phyloP scores from a whole-genome alignment of 2,113 vertebrate species.

The Siniperca knerii region DNA sequence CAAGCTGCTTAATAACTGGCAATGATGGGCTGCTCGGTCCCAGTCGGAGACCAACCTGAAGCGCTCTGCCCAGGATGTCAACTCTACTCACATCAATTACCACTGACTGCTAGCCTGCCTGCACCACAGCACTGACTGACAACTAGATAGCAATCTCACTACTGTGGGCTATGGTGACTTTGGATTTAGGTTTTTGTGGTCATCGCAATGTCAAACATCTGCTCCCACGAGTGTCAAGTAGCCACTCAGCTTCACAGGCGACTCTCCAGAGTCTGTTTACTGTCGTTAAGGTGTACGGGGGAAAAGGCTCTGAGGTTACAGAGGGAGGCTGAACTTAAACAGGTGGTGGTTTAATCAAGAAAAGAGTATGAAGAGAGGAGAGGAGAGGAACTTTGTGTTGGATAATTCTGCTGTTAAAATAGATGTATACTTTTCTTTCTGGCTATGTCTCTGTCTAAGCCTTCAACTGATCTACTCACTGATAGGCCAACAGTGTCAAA shows the following conservation, averaged over 20 bases:
- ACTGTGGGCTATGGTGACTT: slow-evolving; percentile 68
- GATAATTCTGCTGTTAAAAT: background rate
- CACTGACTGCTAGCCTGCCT: slow-evolving; percentile 70
- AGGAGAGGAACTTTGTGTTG: background rate
- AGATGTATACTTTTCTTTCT: background rate
- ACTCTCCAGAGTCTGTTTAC: slow-evolving; percentile 54
- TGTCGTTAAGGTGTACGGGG: background rate
- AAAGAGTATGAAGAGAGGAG: background rate
- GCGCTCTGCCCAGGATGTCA: slow-evolving; percentile 82
- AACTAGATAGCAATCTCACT: slow-evolving; percentile 69
- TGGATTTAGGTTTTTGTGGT: slow-evolving; percentile 61
- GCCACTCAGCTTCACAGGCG: slow-evolving; percentile 43
- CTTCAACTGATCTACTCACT: background rate
- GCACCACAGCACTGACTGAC: slow-evolving; percentile 73
- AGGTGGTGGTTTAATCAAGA: slow-evolving; percentile 20
- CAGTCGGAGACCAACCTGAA: slow-evolving; percentile 83
- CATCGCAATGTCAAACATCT: slow-evolving; percentile 72
- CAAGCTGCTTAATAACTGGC: slow-evolving; percentile 84
- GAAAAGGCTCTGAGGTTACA: slow-evolving; percentile 14
- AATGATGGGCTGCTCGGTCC: slow-evolving; percentile 84
- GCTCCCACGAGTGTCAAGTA: slow-evolving; percentile 68
- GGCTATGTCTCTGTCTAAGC: background rate
- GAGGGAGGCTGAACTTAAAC: background rate
- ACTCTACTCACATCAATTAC: slow-evolving; percentile 84
- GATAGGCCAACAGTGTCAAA: background rate